Evolutionary conservation across 1,140 invertebrate species (phyloP).

Genomic region (Batillaria attramentaria): DNA sequence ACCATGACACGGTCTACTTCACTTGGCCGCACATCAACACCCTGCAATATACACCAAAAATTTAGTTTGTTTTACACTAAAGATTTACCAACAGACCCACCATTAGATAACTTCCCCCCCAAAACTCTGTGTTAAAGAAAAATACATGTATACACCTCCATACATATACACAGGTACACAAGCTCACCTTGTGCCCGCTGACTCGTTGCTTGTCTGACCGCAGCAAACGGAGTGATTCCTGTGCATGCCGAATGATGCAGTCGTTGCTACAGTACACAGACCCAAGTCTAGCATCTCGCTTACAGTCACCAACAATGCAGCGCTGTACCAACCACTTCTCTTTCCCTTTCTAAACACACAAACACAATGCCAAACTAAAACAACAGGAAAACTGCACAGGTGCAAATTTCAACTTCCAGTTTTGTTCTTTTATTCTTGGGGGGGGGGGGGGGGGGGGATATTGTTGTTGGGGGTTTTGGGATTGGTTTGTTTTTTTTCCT

Average conservation of each 20-base stretch:
- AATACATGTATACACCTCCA: background rate
- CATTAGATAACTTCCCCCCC: background rate
- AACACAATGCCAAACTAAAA: too few species aligned
- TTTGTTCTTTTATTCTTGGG: too few species aligned
- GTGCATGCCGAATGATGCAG: slow-evolving; percentile 88
- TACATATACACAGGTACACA: background rate
- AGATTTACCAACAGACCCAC: background rate
- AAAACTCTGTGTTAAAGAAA: background rate
- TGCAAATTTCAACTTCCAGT: too few species aligned
- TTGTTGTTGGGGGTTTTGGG: too few species aligned
- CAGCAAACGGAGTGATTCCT: slow-evolving; percentile 77
- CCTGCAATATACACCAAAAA: background rate
- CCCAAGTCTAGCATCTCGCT: slow-evolving; percentile 76
- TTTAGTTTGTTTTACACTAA: background rate
- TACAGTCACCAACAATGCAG: slow-evolving; percentile 60
- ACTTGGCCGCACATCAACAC: background rate
- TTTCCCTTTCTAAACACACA: background rate
- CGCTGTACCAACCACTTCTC: slow-evolving; percentile 9
- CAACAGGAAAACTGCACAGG: too few species aligned
- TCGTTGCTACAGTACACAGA: slow-evolving; percentile 88
- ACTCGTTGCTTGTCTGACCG: slow-evolving; percentile 54
- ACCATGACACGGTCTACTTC: slow-evolving; percentile 77
- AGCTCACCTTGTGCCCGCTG: slow-evolving; percentile 45
- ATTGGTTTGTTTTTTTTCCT: too few species aligned
- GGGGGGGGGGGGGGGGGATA: too few species aligned